Conservation (phyloP, 1,140 invertebrate species). For the Magallana gigas region DNA sequence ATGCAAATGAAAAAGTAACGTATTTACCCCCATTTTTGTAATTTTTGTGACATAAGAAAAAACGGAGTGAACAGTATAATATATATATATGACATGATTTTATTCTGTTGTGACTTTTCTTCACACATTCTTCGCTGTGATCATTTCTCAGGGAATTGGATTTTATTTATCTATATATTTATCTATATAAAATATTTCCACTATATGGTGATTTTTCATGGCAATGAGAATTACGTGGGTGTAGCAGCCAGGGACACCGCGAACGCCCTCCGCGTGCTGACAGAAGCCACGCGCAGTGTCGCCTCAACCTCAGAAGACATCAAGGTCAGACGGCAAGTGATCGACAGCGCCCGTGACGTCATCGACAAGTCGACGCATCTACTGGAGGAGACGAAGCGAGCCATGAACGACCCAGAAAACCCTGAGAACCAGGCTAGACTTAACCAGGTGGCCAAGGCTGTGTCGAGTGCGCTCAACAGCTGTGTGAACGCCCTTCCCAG, state of each 20-base stretch:
- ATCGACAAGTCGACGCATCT: conserved; percentile 87
- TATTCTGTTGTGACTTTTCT: background rate
- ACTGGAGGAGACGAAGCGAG: conserved; percentile 88
- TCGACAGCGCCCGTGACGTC: conserved; percentile 86
- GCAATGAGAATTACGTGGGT: conserved; percentile 91
- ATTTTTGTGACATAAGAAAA: too few species aligned
- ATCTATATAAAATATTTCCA: background rate
- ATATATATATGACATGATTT: background rate
- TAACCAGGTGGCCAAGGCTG: conserved; percentile 80
- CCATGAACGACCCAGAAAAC: conserved; percentile 83
- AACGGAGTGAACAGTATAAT: too few species aligned
- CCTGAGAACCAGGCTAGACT: conserved; percentile 83
- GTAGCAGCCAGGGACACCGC: conserved; percentile 90
- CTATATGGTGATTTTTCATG: conserved; percentile 73
- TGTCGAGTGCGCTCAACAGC: conserved; percentile 80
- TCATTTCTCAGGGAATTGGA: too few species aligned
- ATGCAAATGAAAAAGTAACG: too few species aligned
- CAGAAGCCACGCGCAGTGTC: conserved; percentile 86
- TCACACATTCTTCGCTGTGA: too few species aligned
- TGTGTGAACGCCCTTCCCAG: conserved; percentile 91
- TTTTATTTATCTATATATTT: too few species aligned
- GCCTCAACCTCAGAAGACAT: conserved; percentile 83
- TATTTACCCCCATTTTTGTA: too few species aligned
- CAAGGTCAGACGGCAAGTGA: conserved; percentile 82
- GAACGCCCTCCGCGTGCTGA: conserved; percentile 85